Percentiles rank a stretch among this genome's conserved stretches.
Conservation (phyloP, 1,140 invertebrate genomes). For the Telenomus remus region DNA sequence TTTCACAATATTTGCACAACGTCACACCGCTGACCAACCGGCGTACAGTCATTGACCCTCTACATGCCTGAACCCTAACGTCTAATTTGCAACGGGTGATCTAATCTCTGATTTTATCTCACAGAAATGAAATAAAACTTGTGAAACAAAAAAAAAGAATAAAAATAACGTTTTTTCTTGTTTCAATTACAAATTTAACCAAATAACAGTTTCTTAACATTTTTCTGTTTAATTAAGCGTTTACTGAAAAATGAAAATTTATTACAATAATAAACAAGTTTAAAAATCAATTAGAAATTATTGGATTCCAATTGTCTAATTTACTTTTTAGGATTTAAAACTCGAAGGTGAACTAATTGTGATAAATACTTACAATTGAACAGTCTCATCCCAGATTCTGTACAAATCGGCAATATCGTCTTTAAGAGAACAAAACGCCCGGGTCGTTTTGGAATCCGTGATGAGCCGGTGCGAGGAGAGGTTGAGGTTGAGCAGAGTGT, state of each 20-base stretch:
- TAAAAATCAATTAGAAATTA: too few relatives aligned
- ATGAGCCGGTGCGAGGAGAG: constrained; percentile 85
- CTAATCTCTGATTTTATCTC: constrained; percentile 2
- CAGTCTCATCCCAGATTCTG: constrained; percentile 84
- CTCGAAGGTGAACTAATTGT: too few relatives aligned
- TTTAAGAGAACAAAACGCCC: constrained; percentile 77
- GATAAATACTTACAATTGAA: constrained; percentile 80
- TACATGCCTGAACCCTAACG: constrained; percentile 12
- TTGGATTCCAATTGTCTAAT: too few relatives aligned
- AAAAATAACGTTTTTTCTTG: too few relatives aligned
- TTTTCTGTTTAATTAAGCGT: too few relatives aligned
- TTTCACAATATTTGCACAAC: constrained; percentile 74
- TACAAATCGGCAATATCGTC: constrained; percentile 85
- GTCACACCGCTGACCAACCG: constrained; percentile 56
- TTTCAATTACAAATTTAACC: too few relatives aligned
- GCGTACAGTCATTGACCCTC: constrained; percentile 33
- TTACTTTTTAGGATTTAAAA: too few relatives aligned
- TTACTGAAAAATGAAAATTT: too few relatives aligned
- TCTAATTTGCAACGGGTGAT: constrained; percentile 12
- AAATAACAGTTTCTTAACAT: too few relatives aligned
- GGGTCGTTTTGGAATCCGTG: constrained; percentile 75
- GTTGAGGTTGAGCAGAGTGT: constrained; percentile 82
- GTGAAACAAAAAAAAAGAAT: too few relatives aligned
- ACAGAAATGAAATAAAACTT: too few relatives aligned
- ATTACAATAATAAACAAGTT: too few relatives aligned